Evolutionary conservation across 2,888 invertebrate species (phyloP).

Genomic region (Sthenelais limicola): DNA sequence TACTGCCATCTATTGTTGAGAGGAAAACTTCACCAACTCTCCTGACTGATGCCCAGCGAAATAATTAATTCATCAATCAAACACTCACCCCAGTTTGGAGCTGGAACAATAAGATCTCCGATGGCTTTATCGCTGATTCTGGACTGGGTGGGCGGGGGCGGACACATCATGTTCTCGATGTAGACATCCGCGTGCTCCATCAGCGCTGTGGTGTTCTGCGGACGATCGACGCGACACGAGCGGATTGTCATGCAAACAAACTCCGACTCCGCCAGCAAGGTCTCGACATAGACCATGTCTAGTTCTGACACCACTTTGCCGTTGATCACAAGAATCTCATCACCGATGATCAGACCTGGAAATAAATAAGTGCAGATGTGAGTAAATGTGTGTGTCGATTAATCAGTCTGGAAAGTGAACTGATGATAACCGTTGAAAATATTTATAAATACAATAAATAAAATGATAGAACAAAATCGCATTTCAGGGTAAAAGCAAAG

Average conservation of each 20-base stretch:
- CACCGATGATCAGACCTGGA: slow-evolving; percentile 95
- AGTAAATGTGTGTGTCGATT: no score
- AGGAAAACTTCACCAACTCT: no score
- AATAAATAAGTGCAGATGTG: no score
- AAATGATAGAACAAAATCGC: no score
- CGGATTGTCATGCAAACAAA: slow-evolving; percentile 98
- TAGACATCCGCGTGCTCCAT: slow-evolving; percentile 92
- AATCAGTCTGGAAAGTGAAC: no score
- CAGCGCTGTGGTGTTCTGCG: slow-evolving; percentile 69
- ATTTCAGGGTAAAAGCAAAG: no score
- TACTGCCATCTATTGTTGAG: no score
- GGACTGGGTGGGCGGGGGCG: slow-evolving; percentile 87
- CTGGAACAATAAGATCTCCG: slow-evolving; percentile 95
- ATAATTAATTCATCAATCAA: no score
- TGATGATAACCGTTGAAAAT: no score
- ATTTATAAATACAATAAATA: no score
- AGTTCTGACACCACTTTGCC: slow-evolving; percentile 97
- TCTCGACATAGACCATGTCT: slow-evolving; percentile 99
- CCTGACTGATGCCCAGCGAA: no score
- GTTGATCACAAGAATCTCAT: slow-evolving; percentile 99
- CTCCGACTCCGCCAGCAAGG: slow-evolving; percentile 93
- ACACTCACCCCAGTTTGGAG: slow-evolving; percentile 93
- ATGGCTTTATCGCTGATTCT: slow-evolving; percentile 84
- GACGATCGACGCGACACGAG: slow-evolving; percentile 83
- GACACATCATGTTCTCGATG: slow-evolving; percentile 95